Evolutionary conservation across 2,888 invertebrate species (phyloP), one percentile per base, ranked within the genome.

Genomic region (Alloplasta piceator): DNA sequence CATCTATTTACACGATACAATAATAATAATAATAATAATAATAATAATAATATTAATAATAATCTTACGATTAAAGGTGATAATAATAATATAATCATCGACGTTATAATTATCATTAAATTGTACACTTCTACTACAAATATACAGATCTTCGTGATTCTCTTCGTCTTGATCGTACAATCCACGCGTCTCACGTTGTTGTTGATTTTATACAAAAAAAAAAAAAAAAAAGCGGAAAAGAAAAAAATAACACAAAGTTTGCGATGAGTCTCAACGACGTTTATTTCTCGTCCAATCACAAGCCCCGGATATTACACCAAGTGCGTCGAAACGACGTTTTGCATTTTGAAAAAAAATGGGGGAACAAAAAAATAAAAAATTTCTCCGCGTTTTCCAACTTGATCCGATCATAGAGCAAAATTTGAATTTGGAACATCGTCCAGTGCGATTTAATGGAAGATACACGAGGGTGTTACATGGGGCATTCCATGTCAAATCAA

Each of bases 121-220:
- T 90, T 89, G 84, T 89, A 89, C 89, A 89, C 85, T 88, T 87
- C 89, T 89, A 89, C 90, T 90, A 91, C 88, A 91, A 92, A 91
- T 92, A 91, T 92, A 92, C 91, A 91, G 87, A 89, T 89, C 87
- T 88, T 86, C 86, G 82, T 78, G 84, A 77, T 85, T 82, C 80
- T 82, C 58, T 50, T 64, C 58, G 43, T 66, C 63, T 64, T 71
- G 41, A 61, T 48, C 82, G 64, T 76, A 64, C 73, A 71, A 67
- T 48, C 39, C 67, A 71, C 72, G 41, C 38, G 50, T 58, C 5
- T n/a, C 9, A n/a, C 48, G 74, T 72, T 74, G 58, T 72, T 56
- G 61, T 56, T 70, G 41, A 76, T 56, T 66, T 50, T 77, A 58
- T 80, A 73, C 70, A 70, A 77, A 77, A 67, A 67, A 26, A 61